phyloP scores from a whole-genome alignment of 2,888 invertebrate species.

The Orgyia antiqua region DNA sequence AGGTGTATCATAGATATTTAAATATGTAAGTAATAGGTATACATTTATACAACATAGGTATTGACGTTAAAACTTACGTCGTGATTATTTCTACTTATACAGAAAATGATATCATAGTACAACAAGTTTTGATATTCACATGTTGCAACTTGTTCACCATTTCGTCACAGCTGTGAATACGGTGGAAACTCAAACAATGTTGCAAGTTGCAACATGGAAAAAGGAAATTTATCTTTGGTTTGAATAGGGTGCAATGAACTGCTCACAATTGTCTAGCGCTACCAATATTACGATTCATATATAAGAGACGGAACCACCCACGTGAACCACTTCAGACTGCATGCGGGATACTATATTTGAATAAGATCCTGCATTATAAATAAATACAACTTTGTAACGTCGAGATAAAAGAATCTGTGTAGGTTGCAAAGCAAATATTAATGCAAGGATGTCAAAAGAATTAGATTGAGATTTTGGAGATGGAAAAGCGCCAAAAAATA shows the following conservation, averaged over 20 bases:
- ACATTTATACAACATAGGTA: no score
- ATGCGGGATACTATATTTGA: constrained; percentile 22
- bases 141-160: constrained; percentile 16
- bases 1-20: no score
- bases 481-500: no score
- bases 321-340: constrained; percentile 28
- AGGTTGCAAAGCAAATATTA: no score
- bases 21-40: no score
- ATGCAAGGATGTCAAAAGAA: no score
- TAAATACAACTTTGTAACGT: no score
- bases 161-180: constrained; percentile 12
- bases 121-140: constrained; percentile 19
- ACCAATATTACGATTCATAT: constrained; percentile 30
- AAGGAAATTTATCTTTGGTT: constrained; percentile 54
- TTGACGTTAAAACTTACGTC: no score
- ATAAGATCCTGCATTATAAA: constrained; percentile 23
- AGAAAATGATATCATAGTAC: constrained; percentile 15
- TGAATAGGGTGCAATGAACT: constrained; percentile 58
- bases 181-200: constrained; percentile 18
- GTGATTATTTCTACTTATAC: constrained; percentile 12
- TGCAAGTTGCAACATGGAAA: constrained; percentile 50
- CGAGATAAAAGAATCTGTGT: no score
- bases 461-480: no score
- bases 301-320: constrained; percentile 31
- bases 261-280: constrained; percentile 37